Evolutionary conservation across 2,113 vertebrate genomes (phyloP), one percentile per base, ranked within the genome.

Genomic region (Panurus biarmicus): DNA sequence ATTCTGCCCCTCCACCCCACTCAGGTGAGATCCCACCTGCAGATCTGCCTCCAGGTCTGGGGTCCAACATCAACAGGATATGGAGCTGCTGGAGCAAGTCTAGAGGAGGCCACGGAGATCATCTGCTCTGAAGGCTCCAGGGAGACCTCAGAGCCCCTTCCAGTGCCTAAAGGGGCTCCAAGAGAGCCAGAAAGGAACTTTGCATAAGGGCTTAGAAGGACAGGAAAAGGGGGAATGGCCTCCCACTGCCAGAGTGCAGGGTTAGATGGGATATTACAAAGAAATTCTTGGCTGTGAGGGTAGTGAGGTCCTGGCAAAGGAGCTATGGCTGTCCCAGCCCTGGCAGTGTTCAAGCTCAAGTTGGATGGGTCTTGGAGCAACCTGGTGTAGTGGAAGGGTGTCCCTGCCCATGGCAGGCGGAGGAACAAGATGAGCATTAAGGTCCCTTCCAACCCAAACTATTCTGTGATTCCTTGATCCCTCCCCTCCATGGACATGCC

Each of bases 381-480:
- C 13, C 11, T 53, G 70, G 11, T 4, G 2, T 35, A 15, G 69
- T 31, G 61, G 70, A 67, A 82, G 17, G 17, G 47, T 14, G 12
- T 15, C 53, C 51, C 20, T 15, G 38, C 9, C 45, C 7, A 29
- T 4, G 11, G 9, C 28, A 89, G 38, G 24, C 0, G 0, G 12
- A 15, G 10, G 29, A 47, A 82, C 4, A 12, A 15, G n/a, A 82
- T 31, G 29, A 54, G 21, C 5, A 8, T 61, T 54, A 61, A 53
- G 20, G 29, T 67, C 45, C 28, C 17, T 26, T 22, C 11, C 54
- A 40, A 48, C 6, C 9, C 25, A 40, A 82, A 69, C n/a, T n/a
- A 7, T 31, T 47, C 17, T 31, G 29, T 47, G 47, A 74, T 29
- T 74, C 13, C 38, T 58, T 9, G 38, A 66, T 60, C 20, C 9